These are phyloP conservation scores for Sminthurides aquaticus DNA, from an alignment of 2,888 invertebrate genomes.

Conservation along the genomic window DNA sequence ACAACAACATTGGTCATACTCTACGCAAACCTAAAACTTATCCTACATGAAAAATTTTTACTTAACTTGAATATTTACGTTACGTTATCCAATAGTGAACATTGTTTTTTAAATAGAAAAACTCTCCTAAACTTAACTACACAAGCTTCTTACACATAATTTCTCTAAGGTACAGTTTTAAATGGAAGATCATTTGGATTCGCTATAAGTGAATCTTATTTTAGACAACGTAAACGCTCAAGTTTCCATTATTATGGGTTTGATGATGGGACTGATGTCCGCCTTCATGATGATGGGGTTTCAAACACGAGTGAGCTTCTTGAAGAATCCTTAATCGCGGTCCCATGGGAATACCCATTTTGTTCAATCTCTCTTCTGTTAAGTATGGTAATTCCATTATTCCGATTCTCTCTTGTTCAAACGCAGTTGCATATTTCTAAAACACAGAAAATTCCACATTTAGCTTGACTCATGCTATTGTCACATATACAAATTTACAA, in stretches of 20 bases:
- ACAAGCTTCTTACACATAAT: too few species aligned
- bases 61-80: too few species aligned
- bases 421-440: conserved; percentile 76
- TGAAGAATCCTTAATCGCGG: conserved; percentile 79
- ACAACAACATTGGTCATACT: too few species aligned
- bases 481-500: background rate
- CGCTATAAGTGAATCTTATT: too few species aligned
- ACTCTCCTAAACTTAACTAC: too few species aligned
- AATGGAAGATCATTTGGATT: too few species aligned
- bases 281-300: conserved; percentile 31
- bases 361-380: conserved; percentile 76
- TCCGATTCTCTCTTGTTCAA: conserved; percentile 78
- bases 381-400: conserved; percentile 85
- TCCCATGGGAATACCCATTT: conserved; percentile 83
- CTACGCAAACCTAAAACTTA: too few species aligned
- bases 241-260: conserved; percentile 34
- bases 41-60: too few species aligned
- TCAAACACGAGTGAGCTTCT: conserved; percentile 55
- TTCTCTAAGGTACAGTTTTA: too few species aligned
- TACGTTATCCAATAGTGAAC: too few species aligned
- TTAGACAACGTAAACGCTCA: conserved; percentile 53
- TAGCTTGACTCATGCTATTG: too few species aligned
- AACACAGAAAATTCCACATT: conserved; percentile 29
- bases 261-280: conserved; percentile 32
- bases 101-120: too few species aligned